These are phyloP conservation scores for Megaceryle alcyon DNA, from an alignment of 2,797 vertebrate genomes.

Conservation along the genomic window DNA sequence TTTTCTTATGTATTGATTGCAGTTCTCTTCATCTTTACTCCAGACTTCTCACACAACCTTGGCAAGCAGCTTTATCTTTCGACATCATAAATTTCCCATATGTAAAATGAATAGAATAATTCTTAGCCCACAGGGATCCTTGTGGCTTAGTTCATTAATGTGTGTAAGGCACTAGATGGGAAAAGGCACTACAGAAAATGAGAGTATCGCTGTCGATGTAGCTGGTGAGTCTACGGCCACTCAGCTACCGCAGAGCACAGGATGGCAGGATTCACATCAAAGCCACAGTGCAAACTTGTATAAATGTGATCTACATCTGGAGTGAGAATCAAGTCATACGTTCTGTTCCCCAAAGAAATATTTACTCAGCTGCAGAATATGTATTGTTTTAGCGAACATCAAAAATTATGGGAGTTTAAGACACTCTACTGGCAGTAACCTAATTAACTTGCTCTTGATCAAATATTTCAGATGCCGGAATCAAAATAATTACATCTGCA, in stretches of 20 bases:
- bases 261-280: slow-evolving; percentile 25
- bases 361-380: slow-evolving; percentile 44
- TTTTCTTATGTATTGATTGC: neutral
- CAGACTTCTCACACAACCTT: neutral
- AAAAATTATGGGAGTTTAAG: slow-evolving; percentile 31
- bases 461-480: slow-evolving; percentile 22
- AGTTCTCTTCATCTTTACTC: neutral
- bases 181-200: neutral
- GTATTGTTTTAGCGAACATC: slow-evolving; percentile 36
- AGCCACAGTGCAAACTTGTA: slow-evolving; percentile 31
- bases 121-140: neutral
- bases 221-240: neutral
- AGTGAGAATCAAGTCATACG: neutral
- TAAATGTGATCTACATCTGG: slow-evolving; percentile 14
- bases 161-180: neutral
- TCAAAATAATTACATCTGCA: slow-evolving; percentile 40
- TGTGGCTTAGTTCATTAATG: neutral
- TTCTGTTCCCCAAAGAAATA: neutral
- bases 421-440: neutral
- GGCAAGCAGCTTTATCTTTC: slow-evolving; percentile 14
- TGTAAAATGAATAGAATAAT: neutral
- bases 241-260: neutral
- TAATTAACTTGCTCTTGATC: slow-evolving; percentile 46
- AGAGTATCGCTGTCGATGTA: neutral
- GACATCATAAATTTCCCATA: neutral